Conservation (phyloP, 2,113 vertebrate species). For the Otus sunia region DNA sequence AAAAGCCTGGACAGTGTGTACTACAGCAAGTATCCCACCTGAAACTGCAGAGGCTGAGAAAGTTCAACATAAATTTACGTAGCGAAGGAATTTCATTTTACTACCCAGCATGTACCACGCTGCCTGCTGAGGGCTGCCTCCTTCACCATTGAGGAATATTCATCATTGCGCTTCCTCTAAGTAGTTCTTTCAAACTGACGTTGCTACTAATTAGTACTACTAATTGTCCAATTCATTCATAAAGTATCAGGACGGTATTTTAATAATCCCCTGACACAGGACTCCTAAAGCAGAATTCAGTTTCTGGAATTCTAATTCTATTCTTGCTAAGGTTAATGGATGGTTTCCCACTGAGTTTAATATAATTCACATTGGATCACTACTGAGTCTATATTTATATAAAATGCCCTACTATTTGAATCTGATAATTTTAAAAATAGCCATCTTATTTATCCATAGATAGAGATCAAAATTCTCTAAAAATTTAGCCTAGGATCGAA, state of each 20-base stretch:
- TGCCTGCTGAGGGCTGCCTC: background rate
- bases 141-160: background rate
- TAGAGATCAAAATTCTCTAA: background rate
- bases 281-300: background rate
- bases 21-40: background rate
- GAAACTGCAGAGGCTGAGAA: background rate
- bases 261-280: slow-evolving; percentile 11
- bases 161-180: background rate
- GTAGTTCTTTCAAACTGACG: background rate
- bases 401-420: slow-evolving; percentile 24
- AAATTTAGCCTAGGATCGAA: background rate
- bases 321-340: slow-evolving; percentile 41
- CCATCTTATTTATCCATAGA: background rate
- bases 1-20: background rate
- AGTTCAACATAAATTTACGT: fast-evolving
- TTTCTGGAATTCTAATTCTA: slow-evolving; percentile 3
- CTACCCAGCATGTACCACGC: background rate
- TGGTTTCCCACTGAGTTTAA: slow-evolving; percentile 19
- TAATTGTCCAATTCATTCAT: slow-evolving; percentile 53
- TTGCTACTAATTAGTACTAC: slow-evolving; percentile 6
- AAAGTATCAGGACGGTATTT: background rate
- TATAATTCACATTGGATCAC: background rate
- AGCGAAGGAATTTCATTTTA: background rate
- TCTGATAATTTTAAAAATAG: background rate
- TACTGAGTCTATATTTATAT: slow-evolving; percentile 29